These are phyloP conservation scores for Gouania willdenowi DNA, from an alignment of 2,797 vertebrate genomes.

Conservation along the genomic window DNA sequence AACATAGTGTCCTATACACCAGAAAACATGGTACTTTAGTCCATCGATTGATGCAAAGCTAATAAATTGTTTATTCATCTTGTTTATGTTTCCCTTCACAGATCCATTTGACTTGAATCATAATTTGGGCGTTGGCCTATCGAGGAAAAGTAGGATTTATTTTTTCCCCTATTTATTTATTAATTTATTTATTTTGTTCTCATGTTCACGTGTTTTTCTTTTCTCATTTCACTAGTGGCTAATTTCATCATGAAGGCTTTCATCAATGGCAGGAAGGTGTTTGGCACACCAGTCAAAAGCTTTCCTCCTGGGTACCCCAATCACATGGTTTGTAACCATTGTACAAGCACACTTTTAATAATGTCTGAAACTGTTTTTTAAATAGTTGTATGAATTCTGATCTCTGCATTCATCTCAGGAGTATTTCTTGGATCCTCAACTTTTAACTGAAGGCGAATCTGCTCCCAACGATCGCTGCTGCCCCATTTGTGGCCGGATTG, in stretches of 20 bases:
- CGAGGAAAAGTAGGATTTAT: constrained; percentile 86
- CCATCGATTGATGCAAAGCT: too few species aligned
- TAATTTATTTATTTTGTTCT: neutral
- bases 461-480: constrained; percentile 96
- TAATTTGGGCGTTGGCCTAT: constrained; percentile 92
- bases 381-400: neutral
- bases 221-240: constrained; percentile 78
- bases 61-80: neutral
- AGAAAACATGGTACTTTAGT: too few species aligned
- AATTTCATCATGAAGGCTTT: constrained; percentile 99
- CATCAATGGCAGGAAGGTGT: constrained; percentile 90
- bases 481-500: constrained; percentile 94
- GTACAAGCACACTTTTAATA: neutral
- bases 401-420: constrained; percentile 69
- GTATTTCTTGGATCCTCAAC: constrained; percentile 93
- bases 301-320: constrained; percentile 81
- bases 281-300: constrained; percentile 84
- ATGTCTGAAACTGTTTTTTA: neutral
- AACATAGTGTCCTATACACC: too few species aligned
- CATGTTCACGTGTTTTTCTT: neutral
- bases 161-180: too few species aligned
- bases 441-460: constrained; percentile 89
- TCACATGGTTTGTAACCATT: constrained; percentile 80
- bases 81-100: constrained; percentile 40
- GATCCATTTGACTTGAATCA: constrained; percentile 96